These are phyloP conservation scores for Catocala nupta DNA, from an alignment of 2,888 invertebrate genomes.

Conservation along the genomic window DNA sequence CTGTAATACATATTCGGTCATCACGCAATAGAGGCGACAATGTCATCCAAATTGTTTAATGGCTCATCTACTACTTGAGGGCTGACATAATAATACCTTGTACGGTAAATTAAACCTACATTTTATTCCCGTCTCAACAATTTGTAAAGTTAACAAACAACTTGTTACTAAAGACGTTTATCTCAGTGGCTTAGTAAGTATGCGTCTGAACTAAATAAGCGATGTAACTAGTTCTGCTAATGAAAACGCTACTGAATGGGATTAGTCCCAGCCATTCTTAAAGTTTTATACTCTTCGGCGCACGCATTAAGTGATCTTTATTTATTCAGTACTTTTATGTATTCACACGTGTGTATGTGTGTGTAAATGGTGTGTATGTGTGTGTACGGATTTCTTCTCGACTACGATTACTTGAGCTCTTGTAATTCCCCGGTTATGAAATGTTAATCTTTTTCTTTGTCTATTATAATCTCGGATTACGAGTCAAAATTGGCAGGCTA, in stretches of 20 bases:
- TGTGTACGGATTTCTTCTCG: too few relatives aligned
- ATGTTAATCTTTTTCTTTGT: conserved; percentile 24
- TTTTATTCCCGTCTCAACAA: not conserved
- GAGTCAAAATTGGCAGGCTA: not conserved
- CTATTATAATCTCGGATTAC: conserved; percentile 27
- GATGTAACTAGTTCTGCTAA: conserved; percentile 4
- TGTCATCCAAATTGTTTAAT: too few relatives aligned
- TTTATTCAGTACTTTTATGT: conserved; percentile 17
- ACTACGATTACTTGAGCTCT: too few relatives aligned
- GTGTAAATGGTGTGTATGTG: too few relatives aligned
- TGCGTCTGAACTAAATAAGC: conserved; percentile 1
- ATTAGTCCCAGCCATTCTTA: conserved; percentile 17
- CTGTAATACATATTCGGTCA: too few relatives aligned
- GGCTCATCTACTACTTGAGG: too few relatives aligned
- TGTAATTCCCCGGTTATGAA: too few relatives aligned
- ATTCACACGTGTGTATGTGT: not conserved
- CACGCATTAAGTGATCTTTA: conserved; percentile 22
- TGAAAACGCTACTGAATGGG: conserved; percentile 12
- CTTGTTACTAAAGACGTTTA: conserved; percentile 2
- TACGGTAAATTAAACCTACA: too few relatives aligned
- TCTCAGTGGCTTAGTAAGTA: not conserved
- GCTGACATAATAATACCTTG: too few relatives aligned
- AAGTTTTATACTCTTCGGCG: conserved; percentile 10
- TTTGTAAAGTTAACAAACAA: not conserved
- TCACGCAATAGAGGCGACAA: too few relatives aligned